Base-by-base conservation (phyloP, 1,140 invertebrate genomes). In the Cataglyphis hispanica region DNA sequence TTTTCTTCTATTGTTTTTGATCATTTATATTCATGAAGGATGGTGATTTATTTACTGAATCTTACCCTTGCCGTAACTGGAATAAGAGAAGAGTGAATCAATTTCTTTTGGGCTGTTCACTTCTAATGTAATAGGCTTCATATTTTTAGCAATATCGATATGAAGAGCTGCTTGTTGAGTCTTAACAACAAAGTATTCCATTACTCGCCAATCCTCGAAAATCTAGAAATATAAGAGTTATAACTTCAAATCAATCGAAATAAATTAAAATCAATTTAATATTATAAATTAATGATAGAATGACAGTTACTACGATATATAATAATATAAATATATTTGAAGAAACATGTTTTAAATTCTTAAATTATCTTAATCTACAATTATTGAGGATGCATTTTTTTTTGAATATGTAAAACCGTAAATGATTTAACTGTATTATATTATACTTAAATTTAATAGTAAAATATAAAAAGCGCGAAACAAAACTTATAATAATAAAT, bases 41-140 rank as follows among this genome's bases (percentile, higher is more conserved):
- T 50, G 13, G 13, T 50, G 13, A 50, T 50, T 61, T 10, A 50
- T 66, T 78, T 50, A 27, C 2, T 34, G 7, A 37, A 27, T 60
- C 53, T 72, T 16, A 83, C 78, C 98, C 95, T 98, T 98, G 91
- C 95, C 96, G 90, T 98, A 98, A 53, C 97, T 98, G 74, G 98
- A 98, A 7, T 96, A 96, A 92, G 98, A 98, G 94, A 98, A 98
- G 76, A 98, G 97, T 86, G 97, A 96, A 91, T 97, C 96, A 84
- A 98, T 98, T 95, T 98, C 97, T 43, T 96, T 95, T 0, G 98
- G 97, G 94, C 98, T 96, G 74, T 96, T 94, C 7, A 98, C 97
- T 31, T 96, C 95, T 5, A 97, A 97, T 63, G 97, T 97, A 67
- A 98, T 97, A 0, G 98, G 97, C 95, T 98, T 97, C 66, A 97